Evolutionary conservation across 2,888 invertebrate species (phyloP), one percentile per base, ranked within the genome.

Genomic region (Oscheius sp.): DNA sequence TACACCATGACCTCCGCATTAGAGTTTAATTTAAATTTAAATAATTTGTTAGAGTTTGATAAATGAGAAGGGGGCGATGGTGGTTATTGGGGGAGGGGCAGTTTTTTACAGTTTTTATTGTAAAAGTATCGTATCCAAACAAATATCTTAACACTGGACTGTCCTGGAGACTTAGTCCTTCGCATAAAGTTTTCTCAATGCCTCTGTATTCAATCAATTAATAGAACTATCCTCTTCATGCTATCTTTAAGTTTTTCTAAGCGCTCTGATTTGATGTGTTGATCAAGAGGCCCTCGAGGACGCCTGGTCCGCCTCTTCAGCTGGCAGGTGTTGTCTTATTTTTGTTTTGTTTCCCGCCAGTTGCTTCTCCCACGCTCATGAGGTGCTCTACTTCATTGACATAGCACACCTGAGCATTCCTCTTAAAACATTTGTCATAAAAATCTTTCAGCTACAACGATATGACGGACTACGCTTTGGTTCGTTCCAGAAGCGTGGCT

Each of bases 401-500:
- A 54, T 33, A 33, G 22, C 32, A 54, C 32, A 54, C 59, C 59
- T 59, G 59, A 41, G 45, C 32, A 22, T n/a, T 30, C 14, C 32
- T 32, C 62, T 47, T 20, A 3, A n/a, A 8, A 24, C 50, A n/a
- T 26, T 49, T 28, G 28, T 22, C 17, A 30, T 12, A n/a, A 57
- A n/a, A 12, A 14, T n/a, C 33, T 68, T 72, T 47, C 71, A 75
- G 73, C 38, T 67, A 57, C 45, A 59, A 38, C 59, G 67, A 67
- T 56, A 77, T 79, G 77, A 75, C 71, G 59, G 79, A 81, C 68
- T 81, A 81, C 69, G 74, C 75, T n/a, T 62, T 81, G 61, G 74
- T 75, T 62, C 79, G 82, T 45, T 74, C 81, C 44, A 76, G 78
- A 24, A 82, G 82, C 67, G 78, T 74, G 30, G 80, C 77, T 17